Conservation (phyloP, 1,140 invertebrate species). For the Babylonia areolata region DNA sequence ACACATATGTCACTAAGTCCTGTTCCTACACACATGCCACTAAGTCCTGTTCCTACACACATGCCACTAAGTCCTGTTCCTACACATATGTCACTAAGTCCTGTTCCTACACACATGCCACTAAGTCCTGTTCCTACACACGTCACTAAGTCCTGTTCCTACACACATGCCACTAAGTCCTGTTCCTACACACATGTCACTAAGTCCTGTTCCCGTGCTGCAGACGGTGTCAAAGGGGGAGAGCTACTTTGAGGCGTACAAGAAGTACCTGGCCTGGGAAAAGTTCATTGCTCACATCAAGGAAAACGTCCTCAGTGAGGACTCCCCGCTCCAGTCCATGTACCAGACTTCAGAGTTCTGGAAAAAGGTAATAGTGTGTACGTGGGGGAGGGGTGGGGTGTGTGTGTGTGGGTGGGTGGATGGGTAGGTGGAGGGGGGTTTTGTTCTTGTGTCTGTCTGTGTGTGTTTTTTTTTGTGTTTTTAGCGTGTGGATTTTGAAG, state of each 20-base stretch:
- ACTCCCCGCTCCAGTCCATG: constrained; percentile 58
- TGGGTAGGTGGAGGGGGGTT: neutral
- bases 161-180: too few relatives aligned
- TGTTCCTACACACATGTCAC: too few relatives aligned
- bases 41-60: too few relatives aligned
- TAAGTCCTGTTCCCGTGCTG: too few relatives aligned
- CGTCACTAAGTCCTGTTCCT: neutral
- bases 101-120: too few relatives aligned
- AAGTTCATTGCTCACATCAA: constrained; percentile 56
- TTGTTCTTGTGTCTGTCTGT: neutral
- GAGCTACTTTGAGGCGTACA: constrained; percentile 69
- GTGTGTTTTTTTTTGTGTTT: too few relatives aligned
- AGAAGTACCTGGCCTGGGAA: constrained; percentile 69
- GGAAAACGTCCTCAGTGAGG: constrained; percentile 39
- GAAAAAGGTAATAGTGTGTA: constrained; percentile 58
- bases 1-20: too few relatives aligned
- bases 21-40: too few relatives aligned
- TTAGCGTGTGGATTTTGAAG: too few relatives aligned
- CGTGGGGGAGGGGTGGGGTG: neutral
- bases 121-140: too few relatives aligned
- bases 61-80: too few relatives aligned
- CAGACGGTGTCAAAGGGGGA: constrained; percentile 68
- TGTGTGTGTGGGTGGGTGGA: neutral
- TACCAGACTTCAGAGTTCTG: constrained; percentile 72
- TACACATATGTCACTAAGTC: too few relatives aligned